Conservation (phyloP, 2,113 vertebrate species). For the Centropristis striata region DNA sequence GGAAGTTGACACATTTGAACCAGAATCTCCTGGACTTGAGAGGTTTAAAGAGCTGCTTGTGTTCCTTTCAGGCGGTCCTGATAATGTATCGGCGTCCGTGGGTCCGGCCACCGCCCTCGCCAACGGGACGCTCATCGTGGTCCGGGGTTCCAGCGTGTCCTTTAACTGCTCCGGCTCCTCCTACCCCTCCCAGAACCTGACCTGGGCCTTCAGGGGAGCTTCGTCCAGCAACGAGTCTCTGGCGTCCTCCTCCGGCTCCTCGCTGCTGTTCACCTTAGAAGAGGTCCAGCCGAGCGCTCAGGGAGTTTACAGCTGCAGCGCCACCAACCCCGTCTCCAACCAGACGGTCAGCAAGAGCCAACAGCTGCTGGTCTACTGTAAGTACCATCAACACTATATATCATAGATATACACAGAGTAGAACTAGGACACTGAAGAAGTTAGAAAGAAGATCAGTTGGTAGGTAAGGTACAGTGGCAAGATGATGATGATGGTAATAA, state of each 20-base stretch:
- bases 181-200: conserved; percentile 70
- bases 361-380: conserved; percentile 91
- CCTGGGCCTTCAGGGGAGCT: conserved; percentile 75
- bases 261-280: conserved; percentile 67
- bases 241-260: conserved; percentile 10
- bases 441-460: too few species aligned
- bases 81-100: conserved; percentile 68
- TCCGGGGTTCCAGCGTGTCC: conserved; percentile 61
- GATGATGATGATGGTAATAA: too few species aligned
- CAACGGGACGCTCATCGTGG: conserved; percentile 81
- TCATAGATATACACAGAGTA: too few species aligned
- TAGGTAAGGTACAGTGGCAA: too few species aligned
- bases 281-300: conserved; percentile 79
- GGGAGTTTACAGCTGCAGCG: conserved; percentile 87
- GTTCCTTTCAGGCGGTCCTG: conserved; percentile 81
- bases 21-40: too few species aligned
- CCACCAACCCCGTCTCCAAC: conserved; percentile 77
- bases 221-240: conserved; percentile 31
- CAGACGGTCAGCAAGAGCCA: conserved; percentile 56
- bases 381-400: conserved; percentile 45
- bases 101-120: conserved; percentile 51
- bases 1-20: too few species aligned
- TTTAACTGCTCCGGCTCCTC: conserved; percentile 84
- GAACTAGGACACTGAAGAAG: too few species aligned
- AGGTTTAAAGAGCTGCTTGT: too few species aligned